Evolutionary conservation across 2,113 vertebrate species (phyloP).

Genomic region (Siphamia tubifer): DNA sequence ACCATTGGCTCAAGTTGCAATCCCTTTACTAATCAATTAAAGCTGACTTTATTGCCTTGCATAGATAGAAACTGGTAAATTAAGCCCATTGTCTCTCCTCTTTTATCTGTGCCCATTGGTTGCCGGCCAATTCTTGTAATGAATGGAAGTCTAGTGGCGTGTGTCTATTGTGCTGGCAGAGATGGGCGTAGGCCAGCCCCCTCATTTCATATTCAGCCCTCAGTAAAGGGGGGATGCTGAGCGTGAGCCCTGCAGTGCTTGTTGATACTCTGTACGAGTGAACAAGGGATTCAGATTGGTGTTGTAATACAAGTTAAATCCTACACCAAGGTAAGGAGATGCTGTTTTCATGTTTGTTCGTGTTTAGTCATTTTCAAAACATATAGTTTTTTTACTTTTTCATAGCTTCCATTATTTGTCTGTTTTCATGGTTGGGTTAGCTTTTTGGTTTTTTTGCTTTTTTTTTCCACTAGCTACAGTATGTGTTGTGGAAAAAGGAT

Average conservation of each 20-base stretch:
- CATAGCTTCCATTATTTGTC: neutral
- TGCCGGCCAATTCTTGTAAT: constrained; percentile 15
- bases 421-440: neutral
- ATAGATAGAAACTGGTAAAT: constrained; percentile 2
- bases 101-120: constrained; percentile 7
- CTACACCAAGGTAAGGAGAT: constrained; percentile 51
- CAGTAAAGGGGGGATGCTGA: constrained; percentile 66
- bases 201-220: constrained; percentile 78
- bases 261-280: constrained; percentile 60
- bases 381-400: neutral
- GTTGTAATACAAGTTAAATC: constrained; percentile 9
- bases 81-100: neutral
- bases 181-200: constrained; percentile 62
- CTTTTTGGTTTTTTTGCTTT: neutral
- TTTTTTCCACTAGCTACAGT: neutral
- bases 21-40: neutral
- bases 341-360: neutral
- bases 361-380: neutral
- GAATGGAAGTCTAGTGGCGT: constrained; percentile 34
- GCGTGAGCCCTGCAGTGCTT: constrained; percentile 44
- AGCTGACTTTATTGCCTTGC: neutral
- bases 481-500: neutral
- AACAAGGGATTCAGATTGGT: constrained; percentile 34
- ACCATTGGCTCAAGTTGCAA: neutral
- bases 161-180: constrained; percentile 64